These are phyloP conservation scores for Reinhardtius hippoglossoides DNA, from an alignment of 2,113 vertebrate genomes.

Conservation along the genomic window DNA sequence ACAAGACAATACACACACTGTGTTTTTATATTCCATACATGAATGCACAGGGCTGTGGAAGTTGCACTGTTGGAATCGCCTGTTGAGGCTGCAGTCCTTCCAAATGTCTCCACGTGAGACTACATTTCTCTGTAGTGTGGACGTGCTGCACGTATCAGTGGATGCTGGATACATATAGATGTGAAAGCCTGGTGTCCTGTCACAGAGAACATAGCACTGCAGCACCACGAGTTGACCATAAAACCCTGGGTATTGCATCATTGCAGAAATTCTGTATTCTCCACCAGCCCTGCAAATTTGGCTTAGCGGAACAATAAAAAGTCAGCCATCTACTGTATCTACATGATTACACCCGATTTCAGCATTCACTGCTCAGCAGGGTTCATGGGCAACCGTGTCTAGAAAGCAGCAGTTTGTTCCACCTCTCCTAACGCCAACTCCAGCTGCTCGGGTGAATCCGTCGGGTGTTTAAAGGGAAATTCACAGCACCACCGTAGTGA, in stretches of 20 bases:
- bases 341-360: slow-evolving; percentile 69
- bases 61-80: not conserved
- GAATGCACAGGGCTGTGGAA: slow-evolving; percentile 14
- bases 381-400: slow-evolving; percentile 67
- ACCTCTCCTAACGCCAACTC: slow-evolving; percentile 58
- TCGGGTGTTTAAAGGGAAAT: slow-evolving; percentile 59
- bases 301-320: slow-evolving; percentile 67
- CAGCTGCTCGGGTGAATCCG: slow-evolving; percentile 63
- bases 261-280: slow-evolving; percentile 44
- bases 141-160: not conserved
- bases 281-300: slow-evolving; percentile 53
- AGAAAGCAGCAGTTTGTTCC: slow-evolving; percentile 72
- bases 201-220: slow-evolving; percentile 41
- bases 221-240: slow-evolving; percentile 43
- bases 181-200: slow-evolving; percentile 31
- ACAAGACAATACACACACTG: not conserved
- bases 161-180: slow-evolving; percentile 19
- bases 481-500: slow-evolving; percentile 54
- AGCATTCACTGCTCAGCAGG: slow-evolving; percentile 53
- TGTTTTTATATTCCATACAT: slow-evolving; percentile 8
- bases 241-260: slow-evolving; percentile 60
- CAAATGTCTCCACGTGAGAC: slow-evolving; percentile 13
- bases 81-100: slow-evolving; percentile 9
- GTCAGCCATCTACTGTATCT: slow-evolving; percentile 56
- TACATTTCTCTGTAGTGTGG: slow-evolving; percentile 1